Base-by-base conservation (phyloP, 2,888 invertebrate genomes). In the Nomada ferruginata region DNA sequence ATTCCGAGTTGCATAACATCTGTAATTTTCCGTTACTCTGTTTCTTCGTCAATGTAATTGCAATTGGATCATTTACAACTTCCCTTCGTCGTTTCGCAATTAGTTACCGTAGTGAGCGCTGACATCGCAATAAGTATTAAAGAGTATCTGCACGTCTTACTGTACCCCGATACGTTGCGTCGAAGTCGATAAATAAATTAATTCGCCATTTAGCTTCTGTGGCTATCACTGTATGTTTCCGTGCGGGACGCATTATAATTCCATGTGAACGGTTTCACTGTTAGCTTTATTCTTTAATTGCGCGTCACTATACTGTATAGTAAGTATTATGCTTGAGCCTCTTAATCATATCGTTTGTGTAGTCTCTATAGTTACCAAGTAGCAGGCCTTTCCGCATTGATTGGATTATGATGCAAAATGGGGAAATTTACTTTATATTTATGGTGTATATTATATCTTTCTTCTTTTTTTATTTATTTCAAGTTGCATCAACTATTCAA, bases 151-250 rank as follows among this genome's bases (percentile, higher is more conserved):
- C 50, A 50, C 18, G 36, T n/a, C 18, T 18, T 36, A 10, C 2
- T n/a, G 29, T 36, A 36, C 18, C n/a, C 36, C 36, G 36, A 7
- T 36, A 36, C 36, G 36, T 36, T 36, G 36, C 36, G 7, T 5
- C 36, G 36, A 36, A 7, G 36, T 36, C 36, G 36, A 36, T 36
- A 36, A 36, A 36, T 36, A 36, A 36, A 36, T 36, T 60, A 36
- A 60, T 60, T 29, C 29, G 18, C n/a, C 36, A 60, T 60, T 60
- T 60, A 60, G 60, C 36, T 60, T 18, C 60, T 60, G 10, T 10
- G 10, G 36, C 18, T 50, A 50, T 18, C 60, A 36, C 60, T 60
- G 10, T n/a, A 29, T 36, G 36, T 60, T 60, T 9, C 23, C 63
- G 3, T 15, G 20, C 23, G 18, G 23, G 47, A 44, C 44, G 23